Base-by-base conservation (phyloP, 2,797 vertebrate genomes). In the Novumbra hubbsi region DNA sequence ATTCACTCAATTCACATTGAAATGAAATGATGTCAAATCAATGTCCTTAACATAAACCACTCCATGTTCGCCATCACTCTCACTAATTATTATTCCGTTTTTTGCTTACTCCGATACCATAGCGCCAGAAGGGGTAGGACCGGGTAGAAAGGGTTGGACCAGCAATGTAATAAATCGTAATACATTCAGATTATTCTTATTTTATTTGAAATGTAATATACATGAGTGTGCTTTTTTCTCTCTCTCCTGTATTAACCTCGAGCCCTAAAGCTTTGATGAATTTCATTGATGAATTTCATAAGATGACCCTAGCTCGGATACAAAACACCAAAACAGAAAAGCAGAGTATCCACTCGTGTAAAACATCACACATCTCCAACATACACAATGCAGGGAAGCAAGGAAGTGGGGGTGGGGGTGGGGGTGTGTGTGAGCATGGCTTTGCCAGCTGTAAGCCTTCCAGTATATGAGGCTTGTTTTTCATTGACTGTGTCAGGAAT, bases 401-500 rank as follows among this genome's bases (percentile, higher is more conserved):
- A 65, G 17, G 73, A 70, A 84, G 82, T 82, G 71, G 86, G 85
- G 83, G 2, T 11, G 34, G 3, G 34, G 8, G 34, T 3, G 8
- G 34, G 34, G 34, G 65, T 84, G n/a, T n/a, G n/a, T n/a, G n/a
- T n/a, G 86, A 84, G 86, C 68, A 48, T 9, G 73, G 83, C 85
- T 88, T 80, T 76, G 86, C 90, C 81, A 82, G 84, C 90, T 90
- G 85, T 90, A 91, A 90, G 90, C 89, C 88, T 90, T 86, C 81
- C 90, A 89, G 84, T 92, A 91, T 90, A 92, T 89, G 85, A 92
- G 88, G 86, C 92, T 91, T 94, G 92, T 93, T 94, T 93, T 92
- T 93, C 92, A 93, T 93, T 91, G 92, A 92, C 91, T 93, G 90
- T 93, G 92, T 93, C 93, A 92, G 92, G 91, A 94, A 94, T 94